These are phyloP conservation scores for Elephantulus edwardii DNA, from an alignment of 2,113 vertebrate species.

Conservation along the genomic window DNA sequence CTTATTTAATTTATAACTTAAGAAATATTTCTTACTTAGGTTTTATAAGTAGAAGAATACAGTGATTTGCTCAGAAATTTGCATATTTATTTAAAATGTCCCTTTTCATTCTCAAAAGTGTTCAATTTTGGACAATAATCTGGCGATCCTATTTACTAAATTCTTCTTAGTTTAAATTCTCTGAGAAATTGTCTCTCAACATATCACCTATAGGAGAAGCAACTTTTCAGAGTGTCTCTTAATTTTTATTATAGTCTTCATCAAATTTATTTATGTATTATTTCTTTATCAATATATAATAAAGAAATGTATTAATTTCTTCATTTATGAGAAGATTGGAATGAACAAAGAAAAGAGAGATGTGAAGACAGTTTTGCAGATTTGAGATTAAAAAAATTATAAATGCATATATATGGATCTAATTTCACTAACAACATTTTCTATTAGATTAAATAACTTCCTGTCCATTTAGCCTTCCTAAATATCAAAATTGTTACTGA, in stretches of 20 bases:
- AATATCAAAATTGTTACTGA: conserved; percentile 8
- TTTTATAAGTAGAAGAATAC: too few relatives aligned
- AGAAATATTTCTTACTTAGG: background rate
- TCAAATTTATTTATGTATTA: background rate
- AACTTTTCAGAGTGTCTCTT: background rate
- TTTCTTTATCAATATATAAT: background rate
- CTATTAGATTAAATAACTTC: background rate
- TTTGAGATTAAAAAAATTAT: conserved; percentile 18
- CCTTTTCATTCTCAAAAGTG: background rate
- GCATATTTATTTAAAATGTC: background rate
- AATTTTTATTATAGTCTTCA: background rate
- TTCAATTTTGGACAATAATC: background rate
- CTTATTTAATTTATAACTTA: background rate
- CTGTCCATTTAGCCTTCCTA: background rate
- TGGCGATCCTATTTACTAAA: background rate
- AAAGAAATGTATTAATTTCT: conserved; percentile 31
- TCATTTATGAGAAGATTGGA: background rate
- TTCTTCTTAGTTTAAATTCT: background rate
- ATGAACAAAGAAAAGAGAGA: background rate
- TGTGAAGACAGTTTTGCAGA: background rate
- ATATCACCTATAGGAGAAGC: background rate
- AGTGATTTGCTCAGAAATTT: background rate
- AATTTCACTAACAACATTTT: conserved; percentile 25
- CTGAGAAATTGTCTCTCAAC: background rate
- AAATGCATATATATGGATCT: background rate